Percentiles rank a stretch among this genome's conserved stretches.
These are phyloP conservation scores for Muscidifurax raptorellus DNA, from an alignment of 1,140 invertebrate genomes.

Conservation along the genomic window DNA sequence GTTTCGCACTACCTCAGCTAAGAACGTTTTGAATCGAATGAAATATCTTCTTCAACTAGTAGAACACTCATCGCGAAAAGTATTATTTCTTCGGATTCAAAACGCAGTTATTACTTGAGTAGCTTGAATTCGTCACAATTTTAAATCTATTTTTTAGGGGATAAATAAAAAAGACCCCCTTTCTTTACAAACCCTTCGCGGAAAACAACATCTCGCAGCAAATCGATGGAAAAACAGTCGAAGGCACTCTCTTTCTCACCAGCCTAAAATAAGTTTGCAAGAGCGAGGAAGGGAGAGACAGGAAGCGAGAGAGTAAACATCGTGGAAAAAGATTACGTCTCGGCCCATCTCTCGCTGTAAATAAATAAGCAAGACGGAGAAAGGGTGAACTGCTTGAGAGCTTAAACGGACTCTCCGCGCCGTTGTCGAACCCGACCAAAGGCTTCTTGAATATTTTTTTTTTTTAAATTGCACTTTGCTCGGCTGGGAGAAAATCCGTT, in stretches of 20 bases:
- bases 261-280: background rate
- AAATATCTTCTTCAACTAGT: no score
- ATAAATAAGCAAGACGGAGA: conserved; percentile 2
- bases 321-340: conserved; percentile 1
- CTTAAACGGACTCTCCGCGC: conserved; percentile 29
- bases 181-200: no score
- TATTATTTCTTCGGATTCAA: no score
- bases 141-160: no score
- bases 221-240: no score
- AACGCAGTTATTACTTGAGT: no score
- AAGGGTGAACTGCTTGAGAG: background rate
- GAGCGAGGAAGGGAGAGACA: background rate
- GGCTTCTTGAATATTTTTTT: conserved; percentile 38
- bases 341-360: background rate
- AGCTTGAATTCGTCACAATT: no score
- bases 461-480: conserved; percentile 48
- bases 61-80: no score
- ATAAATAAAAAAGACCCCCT: no score
- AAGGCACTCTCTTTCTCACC: background rate
- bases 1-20: no score
- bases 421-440: conserved; percentile 9
- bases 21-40: no score
- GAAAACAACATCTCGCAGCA: no score
- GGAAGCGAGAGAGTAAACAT: background rate
- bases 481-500: conserved; percentile 42